Conservation (phyloP, 1,140 invertebrate species). For the Drosophila subpulchrella region DNA sequence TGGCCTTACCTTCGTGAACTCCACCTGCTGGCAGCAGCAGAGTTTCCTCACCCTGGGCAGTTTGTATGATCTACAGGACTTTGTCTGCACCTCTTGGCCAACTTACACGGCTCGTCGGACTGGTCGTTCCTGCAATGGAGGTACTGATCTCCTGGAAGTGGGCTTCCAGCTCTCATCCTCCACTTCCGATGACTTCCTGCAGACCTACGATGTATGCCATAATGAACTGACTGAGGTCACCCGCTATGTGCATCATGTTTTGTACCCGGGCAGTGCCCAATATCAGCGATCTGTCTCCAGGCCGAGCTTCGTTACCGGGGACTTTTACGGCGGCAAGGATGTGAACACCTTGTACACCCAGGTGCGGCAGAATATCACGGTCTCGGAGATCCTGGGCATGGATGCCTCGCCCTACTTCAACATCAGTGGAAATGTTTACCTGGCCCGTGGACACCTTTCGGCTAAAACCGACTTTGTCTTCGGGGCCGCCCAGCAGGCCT, state of each 20-base stretch:
- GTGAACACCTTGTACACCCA: conserved; percentile 79
- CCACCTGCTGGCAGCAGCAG: conserved; percentile 56
- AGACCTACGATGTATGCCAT: conserved; percentile 84
- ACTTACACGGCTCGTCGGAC: conserved; percentile 75
- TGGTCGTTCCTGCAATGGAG: conserved; percentile 68
- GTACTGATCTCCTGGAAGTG: conserved; percentile 73
- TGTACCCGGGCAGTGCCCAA: conserved; percentile 71
- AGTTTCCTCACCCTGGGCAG: conserved; percentile 59
- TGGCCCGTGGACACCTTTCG: conserved; percentile 88
- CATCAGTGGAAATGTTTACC: conserved; percentile 72
- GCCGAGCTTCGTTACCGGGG: conserved; percentile 68
- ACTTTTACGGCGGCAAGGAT: conserved; percentile 79
- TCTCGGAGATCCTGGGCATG: conserved; percentile 76
- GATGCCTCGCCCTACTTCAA: conserved; percentile 76
- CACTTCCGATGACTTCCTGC: conserved; percentile 73
- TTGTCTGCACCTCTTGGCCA: conserved; percentile 72
- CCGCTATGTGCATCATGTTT: conserved; percentile 82
- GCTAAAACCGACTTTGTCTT: conserved; percentile 89
- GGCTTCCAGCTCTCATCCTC: conserved; percentile 62
- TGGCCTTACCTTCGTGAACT: conserved; percentile 38
- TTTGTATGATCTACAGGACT: conserved; percentile 63
- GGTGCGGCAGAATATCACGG: conserved; percentile 68
- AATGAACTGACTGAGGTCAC: conserved; percentile 79
- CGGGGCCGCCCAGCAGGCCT: conserved; percentile 87
- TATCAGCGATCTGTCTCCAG: conserved; percentile 81